phyloP scores from a whole-genome alignment of 2,888 invertebrate genomes.

The Sceliomorpha sp. region DNA sequence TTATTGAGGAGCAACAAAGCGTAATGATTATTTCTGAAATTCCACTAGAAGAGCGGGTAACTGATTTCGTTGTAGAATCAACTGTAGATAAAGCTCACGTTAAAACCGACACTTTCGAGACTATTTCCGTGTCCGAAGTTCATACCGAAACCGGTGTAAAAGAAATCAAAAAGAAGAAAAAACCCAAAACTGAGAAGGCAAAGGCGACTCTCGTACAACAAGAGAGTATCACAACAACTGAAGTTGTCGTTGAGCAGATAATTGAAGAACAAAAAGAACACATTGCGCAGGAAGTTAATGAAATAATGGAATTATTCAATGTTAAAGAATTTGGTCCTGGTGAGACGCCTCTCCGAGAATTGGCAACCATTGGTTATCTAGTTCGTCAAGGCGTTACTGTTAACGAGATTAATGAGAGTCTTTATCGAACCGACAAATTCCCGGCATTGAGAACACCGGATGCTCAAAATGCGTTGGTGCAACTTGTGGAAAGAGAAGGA shows the following conservation, averaged over 20 bases:
- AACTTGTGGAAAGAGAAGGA: constrained; percentile 91
- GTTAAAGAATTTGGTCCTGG: constrained; percentile 91
- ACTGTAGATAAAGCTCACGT: constrained; percentile 67
- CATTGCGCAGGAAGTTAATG: constrained; percentile 88
- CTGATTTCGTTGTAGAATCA: constrained; percentile 68
- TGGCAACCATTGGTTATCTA: constrained; percentile 90
- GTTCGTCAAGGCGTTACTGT: constrained; percentile 88
- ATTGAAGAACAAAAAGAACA: constrained; percentile 83
- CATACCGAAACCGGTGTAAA: constrained; percentile 82
- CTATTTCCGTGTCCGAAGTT: constrained; percentile 83
- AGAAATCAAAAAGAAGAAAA: constrained; percentile 79
- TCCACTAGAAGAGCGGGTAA: constrained; percentile 67
- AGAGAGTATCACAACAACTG: constrained; percentile 79
- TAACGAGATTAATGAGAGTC: constrained; percentile 86
- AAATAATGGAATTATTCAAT: constrained; percentile 87
- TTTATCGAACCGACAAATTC: constrained; percentile 90
- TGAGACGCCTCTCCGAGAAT: constrained; percentile 88
- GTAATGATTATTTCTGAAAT: constrained; percentile 74
- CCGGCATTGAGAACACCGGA: constrained; percentile 89
- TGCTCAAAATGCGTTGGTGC: constrained; percentile 91
- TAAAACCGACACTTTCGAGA: constrained; percentile 79
- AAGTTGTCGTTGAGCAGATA: constrained; percentile 82
- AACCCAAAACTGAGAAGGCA: constrained; percentile 71
- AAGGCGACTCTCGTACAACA: constrained; percentile 61
- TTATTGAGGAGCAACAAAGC: constrained; percentile 81